A percentile compares a stretch with the other conserved stretches of the same genome.
These are phyloP conservation scores for Nylanderia fulva DNA, from an alignment of 1,140 invertebrate species.

Conservation along the genomic window DNA sequence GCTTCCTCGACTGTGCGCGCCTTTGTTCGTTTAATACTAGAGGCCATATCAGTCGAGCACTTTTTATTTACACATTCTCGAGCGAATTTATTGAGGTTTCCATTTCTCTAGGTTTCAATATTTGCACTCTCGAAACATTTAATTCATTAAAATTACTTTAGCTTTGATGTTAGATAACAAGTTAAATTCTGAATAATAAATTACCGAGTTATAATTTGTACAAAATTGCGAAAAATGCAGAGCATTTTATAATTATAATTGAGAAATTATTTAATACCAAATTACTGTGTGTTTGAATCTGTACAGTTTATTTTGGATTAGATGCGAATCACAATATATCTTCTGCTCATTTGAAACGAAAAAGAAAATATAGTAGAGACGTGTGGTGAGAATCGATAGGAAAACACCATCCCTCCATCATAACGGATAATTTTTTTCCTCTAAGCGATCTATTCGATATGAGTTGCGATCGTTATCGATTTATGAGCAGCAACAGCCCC, in stretches of 20 bases:
- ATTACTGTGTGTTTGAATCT: background rate
- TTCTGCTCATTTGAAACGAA: no score
- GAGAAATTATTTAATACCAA: background rate
- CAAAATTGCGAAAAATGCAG: no score
- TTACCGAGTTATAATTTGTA: background rate
- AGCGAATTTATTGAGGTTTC: conserved; percentile 14
- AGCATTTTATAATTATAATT: background rate
- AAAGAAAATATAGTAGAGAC: background rate
- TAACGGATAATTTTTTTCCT: conserved; percentile 54
- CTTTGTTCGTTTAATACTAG: conserved; percentile 40
- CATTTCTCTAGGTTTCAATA: background rate
- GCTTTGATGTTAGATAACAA: background rate
- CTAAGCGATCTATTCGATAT: conserved; percentile 63
- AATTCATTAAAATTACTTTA: conserved; percentile 17
- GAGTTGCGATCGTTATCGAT: conserved; percentile 79
- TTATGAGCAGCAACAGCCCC: conserved; percentile 75
- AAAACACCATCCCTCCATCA: background rate
- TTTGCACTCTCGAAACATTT: background rate
- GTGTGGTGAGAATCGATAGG: background rate
- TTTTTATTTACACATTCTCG: conserved; percentile 39
- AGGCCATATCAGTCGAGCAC: conserved; percentile 6
- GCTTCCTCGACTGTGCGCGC: conserved; percentile 21
- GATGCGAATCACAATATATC: conserved; percentile 13
- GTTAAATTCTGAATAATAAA: background rate
- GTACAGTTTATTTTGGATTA: background rate